Conservation (phyloP, 2,797 vertebrate species). For the Microhierax caerulescens region DNA sequence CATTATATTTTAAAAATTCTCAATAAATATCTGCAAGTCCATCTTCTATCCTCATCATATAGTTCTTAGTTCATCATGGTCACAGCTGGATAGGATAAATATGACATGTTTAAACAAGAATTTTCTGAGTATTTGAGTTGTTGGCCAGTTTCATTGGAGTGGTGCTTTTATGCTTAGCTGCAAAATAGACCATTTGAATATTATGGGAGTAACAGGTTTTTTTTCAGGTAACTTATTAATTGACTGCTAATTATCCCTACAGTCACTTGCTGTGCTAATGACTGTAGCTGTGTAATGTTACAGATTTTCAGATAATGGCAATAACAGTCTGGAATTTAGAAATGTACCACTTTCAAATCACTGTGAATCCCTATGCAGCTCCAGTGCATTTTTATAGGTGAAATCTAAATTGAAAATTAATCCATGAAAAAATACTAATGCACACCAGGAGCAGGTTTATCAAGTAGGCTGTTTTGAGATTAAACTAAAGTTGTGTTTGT, state of each 20-base stretch:
- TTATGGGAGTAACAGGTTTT: neutral
- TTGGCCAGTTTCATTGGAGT: neutral
- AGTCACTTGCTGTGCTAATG: neutral
- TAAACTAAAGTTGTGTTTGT: constrained; percentile 35
- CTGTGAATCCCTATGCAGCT: neutral
- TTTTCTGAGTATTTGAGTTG: neutral
- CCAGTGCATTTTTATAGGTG: neutral
- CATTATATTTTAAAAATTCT: no score
- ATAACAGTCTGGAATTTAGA: neutral
- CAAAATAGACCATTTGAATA: neutral
- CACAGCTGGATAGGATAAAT: neutral
- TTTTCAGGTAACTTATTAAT: neutral
- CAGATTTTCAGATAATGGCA: neutral
- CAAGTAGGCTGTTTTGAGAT: neutral
- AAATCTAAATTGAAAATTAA: neutral
- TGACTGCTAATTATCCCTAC: neutral
- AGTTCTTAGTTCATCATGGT: neutral
- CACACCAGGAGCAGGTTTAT: neutral
- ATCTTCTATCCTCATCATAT: neutral
- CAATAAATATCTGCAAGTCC: neutral
- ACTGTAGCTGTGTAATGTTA: neutral
- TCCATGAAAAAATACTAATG: neutral
- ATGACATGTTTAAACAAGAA: neutral
- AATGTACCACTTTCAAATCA: neutral
- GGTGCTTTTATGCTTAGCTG: neutral